Percentiles rank a stretch among this genome's conserved stretches.
phyloP scores from a whole-genome alignment of 1,140 invertebrate species.

The Aricia agestis region DNA sequence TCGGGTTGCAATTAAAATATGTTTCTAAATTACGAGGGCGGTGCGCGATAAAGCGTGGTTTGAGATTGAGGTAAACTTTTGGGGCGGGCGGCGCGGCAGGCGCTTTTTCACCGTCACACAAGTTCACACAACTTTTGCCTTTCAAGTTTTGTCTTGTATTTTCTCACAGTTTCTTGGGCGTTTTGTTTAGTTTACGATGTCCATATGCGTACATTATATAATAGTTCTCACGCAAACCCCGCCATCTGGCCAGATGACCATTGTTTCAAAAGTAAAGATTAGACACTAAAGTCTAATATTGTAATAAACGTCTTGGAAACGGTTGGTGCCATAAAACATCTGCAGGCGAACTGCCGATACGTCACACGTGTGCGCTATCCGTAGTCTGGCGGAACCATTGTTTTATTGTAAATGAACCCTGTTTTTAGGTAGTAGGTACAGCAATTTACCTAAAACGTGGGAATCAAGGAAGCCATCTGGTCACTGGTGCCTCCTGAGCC shows the following conservation, averaged over 20 bases:
- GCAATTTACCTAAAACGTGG: not conserved
- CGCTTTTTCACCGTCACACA: too few species aligned
- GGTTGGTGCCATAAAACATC: slow-evolving; percentile 70
- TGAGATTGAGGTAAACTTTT: too few species aligned
- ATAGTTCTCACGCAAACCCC: slow-evolving; percentile 64
- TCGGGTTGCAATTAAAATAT: too few species aligned
- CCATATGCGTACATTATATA: not conserved
- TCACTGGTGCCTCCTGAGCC: too few species aligned
- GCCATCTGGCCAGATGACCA: slow-evolving; percentile 64
- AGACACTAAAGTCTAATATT: slow-evolving; percentile 70
- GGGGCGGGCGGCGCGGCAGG: too few species aligned
- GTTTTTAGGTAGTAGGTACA: not conserved
- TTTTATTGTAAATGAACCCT: slow-evolving; percentile 28
- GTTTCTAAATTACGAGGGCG: too few species aligned
- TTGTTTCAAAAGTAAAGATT: slow-evolving; percentile 71
- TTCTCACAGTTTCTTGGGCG: not conserved
- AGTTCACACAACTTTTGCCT: too few species aligned
- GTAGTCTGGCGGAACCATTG: slow-evolving; percentile 45
- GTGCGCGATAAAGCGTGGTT: too few species aligned
- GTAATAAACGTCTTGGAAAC: slow-evolving; percentile 72
- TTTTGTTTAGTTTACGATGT: not conserved
- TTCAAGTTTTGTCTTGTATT: not conserved
- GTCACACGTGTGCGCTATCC: slow-evolving; percentile 64
- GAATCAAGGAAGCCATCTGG: not conserved
- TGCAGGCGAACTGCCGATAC: slow-evolving; percentile 63